phyloP scores from a whole-genome alignment of 2,888 invertebrate species.

The Orchesellides sinensis region DNA sequence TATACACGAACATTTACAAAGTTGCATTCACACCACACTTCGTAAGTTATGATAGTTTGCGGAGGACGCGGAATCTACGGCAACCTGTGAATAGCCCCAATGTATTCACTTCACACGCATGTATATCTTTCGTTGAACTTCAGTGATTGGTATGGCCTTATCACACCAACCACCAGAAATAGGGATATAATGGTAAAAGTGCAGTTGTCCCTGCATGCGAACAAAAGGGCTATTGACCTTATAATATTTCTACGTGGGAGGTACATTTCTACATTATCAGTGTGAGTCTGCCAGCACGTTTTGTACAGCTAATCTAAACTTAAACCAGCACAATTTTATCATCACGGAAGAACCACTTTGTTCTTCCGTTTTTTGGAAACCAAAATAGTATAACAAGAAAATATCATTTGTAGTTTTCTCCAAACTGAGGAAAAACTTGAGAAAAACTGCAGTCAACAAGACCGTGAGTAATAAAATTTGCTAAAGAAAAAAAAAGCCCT shows the following conservation, averaged over 20 bases:
- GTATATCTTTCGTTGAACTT: not conserved
- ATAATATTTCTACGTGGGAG: conserved; percentile 2
- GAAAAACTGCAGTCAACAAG: conserved; percentile 37
- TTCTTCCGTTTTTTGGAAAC: not conserved
- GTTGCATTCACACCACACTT: no score
- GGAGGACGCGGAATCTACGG: conserved; percentile 54
- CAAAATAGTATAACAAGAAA: conserved; percentile 32
- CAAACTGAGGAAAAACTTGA: conserved; percentile 15
- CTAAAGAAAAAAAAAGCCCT: conserved; percentile 32
- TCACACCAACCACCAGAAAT: not conserved
- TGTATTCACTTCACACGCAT: not conserved
- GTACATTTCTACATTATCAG: not conserved
- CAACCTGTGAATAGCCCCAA: conserved; percentile 47
- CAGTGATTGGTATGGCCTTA: not conserved
- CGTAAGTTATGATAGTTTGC: no score
- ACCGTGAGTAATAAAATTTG: conserved; percentile 61
- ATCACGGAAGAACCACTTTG: not conserved
- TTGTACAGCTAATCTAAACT: conserved; percentile 16
- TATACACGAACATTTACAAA: no score
- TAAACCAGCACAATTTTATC: conserved; percentile 46
- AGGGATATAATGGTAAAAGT: not conserved
- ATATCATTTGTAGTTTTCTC: conserved; percentile 43
- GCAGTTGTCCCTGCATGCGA: conserved; percentile 28
- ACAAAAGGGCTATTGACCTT: conserved; percentile 50
- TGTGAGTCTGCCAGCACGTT: not conserved